Conservation (phyloP, 2,797 vertebrate genomes). For the Malacoctenus gilli region DNA sequence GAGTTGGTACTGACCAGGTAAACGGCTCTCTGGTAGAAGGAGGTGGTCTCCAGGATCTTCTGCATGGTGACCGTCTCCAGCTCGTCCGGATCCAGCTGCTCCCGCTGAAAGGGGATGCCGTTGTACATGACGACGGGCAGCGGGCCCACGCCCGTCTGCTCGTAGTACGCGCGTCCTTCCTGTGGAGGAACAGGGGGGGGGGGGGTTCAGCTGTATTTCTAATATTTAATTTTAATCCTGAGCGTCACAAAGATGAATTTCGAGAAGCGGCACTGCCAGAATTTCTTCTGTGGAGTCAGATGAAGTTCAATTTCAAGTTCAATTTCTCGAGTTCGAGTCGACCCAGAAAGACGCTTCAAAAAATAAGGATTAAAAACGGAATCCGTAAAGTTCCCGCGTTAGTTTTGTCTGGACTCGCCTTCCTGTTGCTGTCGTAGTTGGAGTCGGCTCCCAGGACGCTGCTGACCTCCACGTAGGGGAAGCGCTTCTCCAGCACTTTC, state of each 20-base stretch:
- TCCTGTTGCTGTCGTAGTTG: conserved; percentile 91
- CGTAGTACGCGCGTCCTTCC: conserved; percentile 89
- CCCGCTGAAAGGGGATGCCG: conserved; percentile 91
- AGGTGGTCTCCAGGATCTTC: conserved; percentile 96
- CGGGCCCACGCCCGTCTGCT: conserved; percentile 92
- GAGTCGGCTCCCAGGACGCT: conserved; percentile 93
- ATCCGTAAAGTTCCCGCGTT: too few relatives aligned
- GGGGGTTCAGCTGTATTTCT: background rate
- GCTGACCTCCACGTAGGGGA: conserved; percentile 91
- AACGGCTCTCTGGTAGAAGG: conserved; percentile 92
- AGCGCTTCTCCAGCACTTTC: conserved; percentile 91
- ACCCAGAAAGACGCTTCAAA: too few relatives aligned
- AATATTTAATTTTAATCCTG: too few relatives aligned
- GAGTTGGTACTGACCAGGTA: conserved; percentile 94
- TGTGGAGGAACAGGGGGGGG: too few relatives aligned
- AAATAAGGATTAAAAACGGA: too few relatives aligned
- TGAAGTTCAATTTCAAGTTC: too few relatives aligned
- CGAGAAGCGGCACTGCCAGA: too few relatives aligned
- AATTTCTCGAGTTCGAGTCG: too few relatives aligned
- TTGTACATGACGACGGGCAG: conserved; percentile 95
- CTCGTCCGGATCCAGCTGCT: conserved; percentile 95
- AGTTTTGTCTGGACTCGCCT: too few relatives aligned
- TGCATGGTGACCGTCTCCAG: conserved; percentile 97
- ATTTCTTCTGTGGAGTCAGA: too few relatives aligned
- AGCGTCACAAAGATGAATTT: too few relatives aligned